Evolutionary conservation across 2,888 invertebrate genomes (phyloP).

Genomic region (Andrena bucephala): DNA sequence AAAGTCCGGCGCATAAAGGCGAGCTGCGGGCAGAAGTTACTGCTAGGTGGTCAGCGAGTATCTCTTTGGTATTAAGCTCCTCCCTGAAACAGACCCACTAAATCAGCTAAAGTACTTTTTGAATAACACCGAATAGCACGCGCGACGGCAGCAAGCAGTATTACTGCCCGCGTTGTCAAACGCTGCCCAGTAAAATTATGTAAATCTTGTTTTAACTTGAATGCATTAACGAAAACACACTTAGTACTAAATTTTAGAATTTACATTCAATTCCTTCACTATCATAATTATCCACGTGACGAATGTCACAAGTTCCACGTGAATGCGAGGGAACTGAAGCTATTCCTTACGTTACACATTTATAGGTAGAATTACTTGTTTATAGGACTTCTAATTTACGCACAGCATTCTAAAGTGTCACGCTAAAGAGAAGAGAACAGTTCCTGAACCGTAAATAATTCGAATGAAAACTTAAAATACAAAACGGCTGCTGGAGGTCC

Average conservation of each 20-base stretch:
- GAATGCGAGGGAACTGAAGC: no score
- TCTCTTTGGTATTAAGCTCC: constrained; percentile 69
- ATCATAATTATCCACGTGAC: neutral
- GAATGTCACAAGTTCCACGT: neutral
- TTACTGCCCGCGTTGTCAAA: neutral
- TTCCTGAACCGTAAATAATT: neutral
- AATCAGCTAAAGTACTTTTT: constrained; percentile 80
- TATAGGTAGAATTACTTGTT: no score
- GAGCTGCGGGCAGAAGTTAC: constrained; percentile 47
- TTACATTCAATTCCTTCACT: neutral
- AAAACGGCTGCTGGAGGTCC: neutral
- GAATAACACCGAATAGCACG: constrained; percentile 69
- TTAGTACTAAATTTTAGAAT: constrained; percentile 13
- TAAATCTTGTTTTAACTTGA: no score
- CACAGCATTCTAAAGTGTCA: constrained; percentile 39
- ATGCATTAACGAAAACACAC: neutral
- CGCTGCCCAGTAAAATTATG: no score
- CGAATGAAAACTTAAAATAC: constrained; percentile 4
- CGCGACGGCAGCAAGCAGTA: constrained; percentile 18
- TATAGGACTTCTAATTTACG: neutral
- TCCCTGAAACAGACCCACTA: constrained; percentile 59
- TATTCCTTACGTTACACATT: no score
- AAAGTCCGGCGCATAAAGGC: constrained; percentile 64
- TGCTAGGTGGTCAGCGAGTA: constrained; percentile 57
- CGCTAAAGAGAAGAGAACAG: constrained; percentile 20